Evolutionary conservation across 2,888 invertebrate species (phyloP).

Genomic region (Pollenia amentaria): DNA sequence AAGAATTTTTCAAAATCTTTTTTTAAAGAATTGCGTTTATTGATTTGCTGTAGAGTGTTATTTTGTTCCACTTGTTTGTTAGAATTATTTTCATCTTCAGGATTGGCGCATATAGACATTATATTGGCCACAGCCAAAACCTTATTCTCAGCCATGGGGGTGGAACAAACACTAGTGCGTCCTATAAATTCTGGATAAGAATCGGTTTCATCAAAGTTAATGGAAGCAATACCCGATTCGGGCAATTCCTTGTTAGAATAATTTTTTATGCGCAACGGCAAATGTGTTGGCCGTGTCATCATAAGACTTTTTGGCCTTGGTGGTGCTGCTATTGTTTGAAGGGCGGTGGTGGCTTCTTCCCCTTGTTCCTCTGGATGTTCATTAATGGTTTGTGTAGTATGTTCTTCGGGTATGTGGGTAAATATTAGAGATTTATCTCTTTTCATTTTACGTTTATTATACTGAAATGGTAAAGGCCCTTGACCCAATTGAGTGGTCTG

Average conservation of each 20-base stretch:
- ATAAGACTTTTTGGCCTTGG: conserved; percentile 78
- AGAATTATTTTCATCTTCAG: conserved; percentile 83
- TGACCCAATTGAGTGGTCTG: conserved; percentile 81
- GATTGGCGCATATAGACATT: conserved; percentile 90
- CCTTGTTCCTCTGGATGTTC: conserved; percentile 62
- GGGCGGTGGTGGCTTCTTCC: neutral
- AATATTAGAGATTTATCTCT: conserved; percentile 92
- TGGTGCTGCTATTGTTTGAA: conserved; percentile 19
- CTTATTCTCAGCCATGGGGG: conserved; percentile 91
- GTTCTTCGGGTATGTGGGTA: conserved; percentile 92
- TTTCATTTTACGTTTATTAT: conserved; percentile 87
- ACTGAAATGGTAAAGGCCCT: conserved; percentile 80
- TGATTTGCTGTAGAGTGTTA: conserved; percentile 64
- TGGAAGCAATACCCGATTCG: conserved; percentile 84
- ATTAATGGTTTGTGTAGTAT: conserved; percentile 49
- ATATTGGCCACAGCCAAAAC: conserved; percentile 90
- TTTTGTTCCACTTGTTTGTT: conserved; percentile 74
- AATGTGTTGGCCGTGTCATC: conserved; percentile 86
- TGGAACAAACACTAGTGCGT: conserved; percentile 91
- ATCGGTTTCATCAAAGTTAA: conserved; percentile 86
- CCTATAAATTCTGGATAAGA: conserved; percentile 87
- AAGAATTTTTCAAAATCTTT: conserved; percentile 83
- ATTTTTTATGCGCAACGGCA: conserved; percentile 86
- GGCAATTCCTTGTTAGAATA: conserved; percentile 83
- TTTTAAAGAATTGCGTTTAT: conserved; percentile 80